Percentiles rank a stretch among this genome's conserved stretches.
These are phyloP conservation scores for Alosa sapidissima DNA, from an alignment of 2,797 vertebrate species.

Conservation along the genomic window DNA sequence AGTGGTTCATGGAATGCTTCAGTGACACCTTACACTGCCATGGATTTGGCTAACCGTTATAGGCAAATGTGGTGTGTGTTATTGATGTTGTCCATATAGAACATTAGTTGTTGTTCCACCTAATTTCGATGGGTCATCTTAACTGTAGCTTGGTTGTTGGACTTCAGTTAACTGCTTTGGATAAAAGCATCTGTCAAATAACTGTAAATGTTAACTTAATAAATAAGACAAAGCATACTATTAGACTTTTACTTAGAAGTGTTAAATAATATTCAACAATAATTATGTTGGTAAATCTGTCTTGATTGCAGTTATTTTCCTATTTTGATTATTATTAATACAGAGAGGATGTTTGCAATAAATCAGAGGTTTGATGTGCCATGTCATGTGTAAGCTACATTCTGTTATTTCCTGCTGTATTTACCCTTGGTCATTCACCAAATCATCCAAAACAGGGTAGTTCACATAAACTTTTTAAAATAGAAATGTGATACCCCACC, in stretches of 20 bases:
- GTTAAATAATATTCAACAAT: not conserved
- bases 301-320: not conserved
- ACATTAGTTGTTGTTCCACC: not conserved
- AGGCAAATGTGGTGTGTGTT: not conserved
- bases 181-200: not conserved
- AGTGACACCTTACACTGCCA: constrained; percentile 5
- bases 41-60: not conserved
- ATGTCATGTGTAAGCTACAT: not conserved
- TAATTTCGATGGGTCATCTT: not conserved
- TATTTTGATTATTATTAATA: not conserved
- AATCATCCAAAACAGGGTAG: not conserved
- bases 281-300: not conserved
- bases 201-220: not conserved
- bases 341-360: not conserved
- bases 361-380: not conserved
- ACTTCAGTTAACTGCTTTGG: not conserved
- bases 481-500: not conserved
- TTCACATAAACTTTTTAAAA: not conserved
- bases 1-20: not conserved
- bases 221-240: not conserved
- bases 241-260: not conserved
- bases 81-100: not conserved
- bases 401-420: not conserved
- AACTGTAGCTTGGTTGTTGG: not conserved
- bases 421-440: not conserved